Percentiles rank a stretch among this genome's conserved stretches.
These are phyloP conservation scores for Spermophilus dauricus DNA, from an alignment of 2,113 vertebrate species.

Conservation along the genomic window DNA sequence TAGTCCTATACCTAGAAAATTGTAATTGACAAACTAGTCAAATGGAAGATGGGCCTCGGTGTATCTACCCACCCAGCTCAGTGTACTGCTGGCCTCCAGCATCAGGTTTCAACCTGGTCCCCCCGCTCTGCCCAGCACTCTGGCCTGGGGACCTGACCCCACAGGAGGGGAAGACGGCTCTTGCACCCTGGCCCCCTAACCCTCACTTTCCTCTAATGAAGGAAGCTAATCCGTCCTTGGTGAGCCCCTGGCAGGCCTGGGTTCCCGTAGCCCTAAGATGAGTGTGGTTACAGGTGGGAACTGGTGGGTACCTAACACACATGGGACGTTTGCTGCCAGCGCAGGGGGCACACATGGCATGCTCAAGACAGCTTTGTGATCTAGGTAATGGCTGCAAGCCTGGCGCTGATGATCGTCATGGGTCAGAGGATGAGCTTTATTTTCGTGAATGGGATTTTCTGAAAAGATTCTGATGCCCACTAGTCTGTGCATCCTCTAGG, in stretches of 20 bases:
- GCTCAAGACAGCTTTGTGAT: accelerated
- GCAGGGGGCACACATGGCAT: accelerated
- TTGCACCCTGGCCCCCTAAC: not conserved
- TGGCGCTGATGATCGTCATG: not conserved
- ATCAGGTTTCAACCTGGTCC: not conserved
- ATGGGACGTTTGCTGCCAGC: not conserved
- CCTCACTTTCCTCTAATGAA: not conserved
- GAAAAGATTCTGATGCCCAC: not conserved
- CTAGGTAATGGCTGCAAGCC: not conserved
- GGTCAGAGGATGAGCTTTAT: not conserved
- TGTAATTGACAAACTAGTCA: not conserved
- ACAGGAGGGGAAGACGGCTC: not conserved
- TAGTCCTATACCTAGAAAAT: accelerated
- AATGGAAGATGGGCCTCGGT: accelerated
- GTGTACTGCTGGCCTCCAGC: too few species aligned
- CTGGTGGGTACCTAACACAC: not conserved
- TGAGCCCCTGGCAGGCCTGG: not conserved
- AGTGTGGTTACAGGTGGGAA: accelerated
- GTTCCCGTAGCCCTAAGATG: not conserved
- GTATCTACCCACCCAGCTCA: too few species aligned
- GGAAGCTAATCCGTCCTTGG: not conserved
- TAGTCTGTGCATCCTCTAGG: too few species aligned
- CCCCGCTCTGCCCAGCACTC: too few species aligned
- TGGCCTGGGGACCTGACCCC: accelerated
- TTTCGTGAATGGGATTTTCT: not conserved